Evolutionary conservation across 2,113 vertebrate species (phyloP).

Genomic region (Podilymbus podiceps): DNA sequence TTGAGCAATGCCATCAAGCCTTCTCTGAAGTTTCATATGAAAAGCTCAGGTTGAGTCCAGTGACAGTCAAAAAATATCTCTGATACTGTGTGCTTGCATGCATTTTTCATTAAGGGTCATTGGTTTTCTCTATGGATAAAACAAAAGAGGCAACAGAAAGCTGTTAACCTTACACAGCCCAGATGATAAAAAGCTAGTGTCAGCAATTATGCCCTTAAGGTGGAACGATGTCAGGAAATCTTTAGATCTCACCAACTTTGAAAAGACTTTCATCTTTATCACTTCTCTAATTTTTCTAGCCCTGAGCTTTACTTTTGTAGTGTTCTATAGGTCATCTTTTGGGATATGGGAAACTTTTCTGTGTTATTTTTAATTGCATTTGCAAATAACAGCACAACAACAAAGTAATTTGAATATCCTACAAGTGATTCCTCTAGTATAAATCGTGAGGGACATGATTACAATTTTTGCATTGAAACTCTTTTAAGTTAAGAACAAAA

Average conservation of each 20-base stretch:
- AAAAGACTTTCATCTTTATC: background rate
- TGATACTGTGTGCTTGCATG: background rate
- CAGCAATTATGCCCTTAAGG: background rate
- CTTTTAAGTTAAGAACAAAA: background rate
- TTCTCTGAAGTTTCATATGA: background rate
- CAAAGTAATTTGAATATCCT: background rate
- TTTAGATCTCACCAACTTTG: background rate
- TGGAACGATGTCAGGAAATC: background rate
- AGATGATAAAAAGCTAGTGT: background rate
- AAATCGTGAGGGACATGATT: background rate
- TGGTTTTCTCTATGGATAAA: background rate
- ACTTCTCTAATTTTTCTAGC: background rate
- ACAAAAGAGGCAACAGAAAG: background rate
- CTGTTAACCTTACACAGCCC: background rate
- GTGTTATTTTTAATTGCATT: background rate
- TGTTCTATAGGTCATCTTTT: background rate
- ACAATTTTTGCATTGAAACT: background rate
- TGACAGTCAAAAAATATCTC: background rate
- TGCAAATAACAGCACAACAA: background rate
- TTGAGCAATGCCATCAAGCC: background rate
- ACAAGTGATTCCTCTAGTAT: background rate
- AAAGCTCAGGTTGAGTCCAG: background rate
- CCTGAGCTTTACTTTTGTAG: background rate
- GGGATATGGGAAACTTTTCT: background rate
- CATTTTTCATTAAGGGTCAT: background rate